Base-by-base conservation (phyloP, 1,140 invertebrate species). In the Sesamia nonagrioides region DNA sequence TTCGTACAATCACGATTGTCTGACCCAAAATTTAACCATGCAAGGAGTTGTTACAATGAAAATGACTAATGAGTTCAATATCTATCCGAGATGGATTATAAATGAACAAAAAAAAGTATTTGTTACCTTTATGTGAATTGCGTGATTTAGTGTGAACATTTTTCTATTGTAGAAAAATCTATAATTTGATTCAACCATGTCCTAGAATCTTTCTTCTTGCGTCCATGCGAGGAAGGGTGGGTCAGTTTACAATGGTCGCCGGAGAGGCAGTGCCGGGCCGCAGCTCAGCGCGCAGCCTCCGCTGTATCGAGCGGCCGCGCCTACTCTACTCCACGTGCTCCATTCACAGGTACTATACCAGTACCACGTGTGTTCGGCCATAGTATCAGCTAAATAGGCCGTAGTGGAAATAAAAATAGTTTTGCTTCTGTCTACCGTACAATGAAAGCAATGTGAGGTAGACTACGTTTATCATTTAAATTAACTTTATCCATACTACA, bases 231-330 rank as follows among this genome's bases (percentile, higher is more conserved):
- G 69, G 72, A 48, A 61, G 68, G 80, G 58, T 18, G 80, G 88
- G 74, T 88, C 91, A 58, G 37, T 11, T 21, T 74, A 86, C 15
- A 71, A 21, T 80, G 82, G 78, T 69, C 76, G 83, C n/a, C 40
- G 27, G 18, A 48, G 40, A 50, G 27, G 58, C 40, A 63, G 18
- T 11, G 81, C 87, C 90, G 84, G 87, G 84, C 75, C 76, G 81
- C 6, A 79, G 89, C 86, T 84, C 87, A 89, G 71, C 83, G 92
- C 90, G 90, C 92, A 94, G 92, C 92, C 91, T 92, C 92, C 92
- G 89, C 84, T 42, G 81, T 93, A 94, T 93, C 88, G 92, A 93
- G 85, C 90, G 91, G 83, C 89, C 90, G 87, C 89, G 87, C 89
- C 89, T 89, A 69, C 69, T 58, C 37, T 8, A 40, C 37, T 0